Evolutionary conservation across 2,797 vertebrate species (phyloP), one percentile per base, ranked within the genome.

Genomic region (Calcarius lapponicus): DNA sequence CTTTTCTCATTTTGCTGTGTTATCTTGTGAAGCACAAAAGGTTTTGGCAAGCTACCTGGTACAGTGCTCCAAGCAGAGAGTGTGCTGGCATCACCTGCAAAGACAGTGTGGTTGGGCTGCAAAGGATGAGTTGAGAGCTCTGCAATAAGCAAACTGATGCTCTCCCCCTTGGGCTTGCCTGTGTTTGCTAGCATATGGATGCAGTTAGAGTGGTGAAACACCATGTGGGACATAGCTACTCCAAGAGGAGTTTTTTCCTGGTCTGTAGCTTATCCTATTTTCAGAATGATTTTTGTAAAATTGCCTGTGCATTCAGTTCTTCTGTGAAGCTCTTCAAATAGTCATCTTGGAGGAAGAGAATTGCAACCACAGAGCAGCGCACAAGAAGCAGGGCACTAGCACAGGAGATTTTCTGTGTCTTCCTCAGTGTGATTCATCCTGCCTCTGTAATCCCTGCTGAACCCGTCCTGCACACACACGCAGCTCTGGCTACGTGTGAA

Each of bases 191-290:
- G 84, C 72, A 74, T 86, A 87, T 86, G 91, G 85, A 83, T 91
- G 82, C 73, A 83, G 72, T 96, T 96, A 85, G 22, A 80, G 71
- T 36, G 53, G 65, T 82, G 58, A 88, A 95, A 71, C 2, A 40
- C 79, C 81, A 78, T 50, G 75, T 92, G 89, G 78, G 50, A 91
- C 65, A 11, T 66, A 82, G 61, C 57, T 93, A 17, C 34, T 86
- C 65, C 1, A 4, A 64, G 80, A 80, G 60, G 50, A 91, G 26
- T 31, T 54, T 80, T 92, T 71, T 93, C 65, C 62, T 93, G 38
- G n/a, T 88, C 50, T 90, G 38, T 76, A 42, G 60, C 15, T 74
- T 78, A 36, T 18, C 17, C 60, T 85, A 0, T 87, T 86, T 86
- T 56, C 89, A 89, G 61, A 80, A 38, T 0, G 38, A 48, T 84